These are phyloP conservation scores for Hypomecis atomaria DNA, from an alignment of 2,888 invertebrate species.

Conservation along the genomic window DNA sequence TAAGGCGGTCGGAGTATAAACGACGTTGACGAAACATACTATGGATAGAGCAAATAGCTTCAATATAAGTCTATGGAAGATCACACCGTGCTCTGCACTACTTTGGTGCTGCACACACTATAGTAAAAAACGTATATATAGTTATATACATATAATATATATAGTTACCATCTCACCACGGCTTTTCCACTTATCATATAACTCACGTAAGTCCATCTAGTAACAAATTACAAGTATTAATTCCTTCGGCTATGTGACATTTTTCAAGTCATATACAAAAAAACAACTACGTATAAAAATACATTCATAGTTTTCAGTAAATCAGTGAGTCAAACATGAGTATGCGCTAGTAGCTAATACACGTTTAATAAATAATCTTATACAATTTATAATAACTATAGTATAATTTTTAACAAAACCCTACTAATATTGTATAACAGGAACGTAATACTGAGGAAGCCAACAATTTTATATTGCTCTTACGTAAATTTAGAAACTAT, in stretches of 20 bases:
- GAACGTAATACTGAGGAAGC: constrained; percentile 40
- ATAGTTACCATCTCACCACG: constrained; percentile 64
- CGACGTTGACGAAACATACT: neutral
- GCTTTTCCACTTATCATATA: constrained; percentile 58
- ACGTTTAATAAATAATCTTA: constrained; percentile 16
- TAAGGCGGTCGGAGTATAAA: neutral
- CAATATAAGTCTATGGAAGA: constrained; percentile 28
- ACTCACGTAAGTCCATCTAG: constrained; percentile 67
- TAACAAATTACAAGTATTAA: constrained; percentile 38
- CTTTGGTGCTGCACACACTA: constrained; percentile 21
- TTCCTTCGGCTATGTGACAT: constrained; percentile 16
- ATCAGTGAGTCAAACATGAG: constrained; percentile 35
- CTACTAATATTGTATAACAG: constrained; percentile 27
- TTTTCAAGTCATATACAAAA: constrained; percentile 27
- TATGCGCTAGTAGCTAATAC: constrained; percentile 28
- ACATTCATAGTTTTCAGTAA: constrained; percentile 37
- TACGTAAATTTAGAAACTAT: neutral
- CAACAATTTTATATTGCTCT: constrained; percentile 1
- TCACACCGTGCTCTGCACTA: constrained; percentile 29
- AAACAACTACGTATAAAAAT: constrained; percentile 46
- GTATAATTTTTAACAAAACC: constrained; percentile 5
- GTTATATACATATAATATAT: too few species aligned
- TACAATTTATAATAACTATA: neutral
- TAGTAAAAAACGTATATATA: constrained; percentile 26
- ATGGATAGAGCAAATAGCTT: neutral